Evolutionary conservation across 2,113 vertebrate genomes (phyloP).

Genomic region (Scomber scombrus): DNA sequence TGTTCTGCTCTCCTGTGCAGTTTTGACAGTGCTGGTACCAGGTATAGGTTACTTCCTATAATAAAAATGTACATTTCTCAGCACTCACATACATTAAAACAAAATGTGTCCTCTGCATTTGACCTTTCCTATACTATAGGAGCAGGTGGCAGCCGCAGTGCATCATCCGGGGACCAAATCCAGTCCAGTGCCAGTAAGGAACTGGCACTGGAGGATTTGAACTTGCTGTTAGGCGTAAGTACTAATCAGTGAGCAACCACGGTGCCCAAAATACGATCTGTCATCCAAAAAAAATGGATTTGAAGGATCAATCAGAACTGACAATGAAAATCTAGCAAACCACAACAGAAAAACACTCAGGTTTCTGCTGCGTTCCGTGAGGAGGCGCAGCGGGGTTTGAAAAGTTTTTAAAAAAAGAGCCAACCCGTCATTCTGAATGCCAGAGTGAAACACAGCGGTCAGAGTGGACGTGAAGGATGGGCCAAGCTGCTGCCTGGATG

Average conservation of each 20-base stretch:
- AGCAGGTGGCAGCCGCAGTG: too few relatives aligned
- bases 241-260: too few relatives aligned
- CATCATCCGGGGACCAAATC: too few relatives aligned
- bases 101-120: too few relatives aligned
- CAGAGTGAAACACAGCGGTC: neutral
- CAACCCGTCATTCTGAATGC: neutral
- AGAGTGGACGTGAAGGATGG: neutral
- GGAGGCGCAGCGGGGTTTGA: neutral
- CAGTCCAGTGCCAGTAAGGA: too few relatives aligned
- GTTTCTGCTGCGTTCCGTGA: slow-evolving; percentile 10
- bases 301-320: slow-evolving; percentile 3
- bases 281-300: slow-evolving; percentile 1
- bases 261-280: neutral
- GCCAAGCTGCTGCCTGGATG: slow-evolving; percentile 44
- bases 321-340: slow-evolving; percentile 10
- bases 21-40: slow-evolving; percentile 2
- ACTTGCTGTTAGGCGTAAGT: too few relatives aligned
- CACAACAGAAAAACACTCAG: neutral
- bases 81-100: too few relatives aligned
- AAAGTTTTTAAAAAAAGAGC: neutral
- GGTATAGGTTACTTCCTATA: neutral
- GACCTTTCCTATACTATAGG: too few relatives aligned
- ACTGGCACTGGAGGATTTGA: too few relatives aligned
- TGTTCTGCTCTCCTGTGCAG: neutral
- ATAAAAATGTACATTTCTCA: slow-evolving; percentile 4